Conservation (phyloP, 1,140 invertebrate species). For the Armadillidium nasatum region DNA sequence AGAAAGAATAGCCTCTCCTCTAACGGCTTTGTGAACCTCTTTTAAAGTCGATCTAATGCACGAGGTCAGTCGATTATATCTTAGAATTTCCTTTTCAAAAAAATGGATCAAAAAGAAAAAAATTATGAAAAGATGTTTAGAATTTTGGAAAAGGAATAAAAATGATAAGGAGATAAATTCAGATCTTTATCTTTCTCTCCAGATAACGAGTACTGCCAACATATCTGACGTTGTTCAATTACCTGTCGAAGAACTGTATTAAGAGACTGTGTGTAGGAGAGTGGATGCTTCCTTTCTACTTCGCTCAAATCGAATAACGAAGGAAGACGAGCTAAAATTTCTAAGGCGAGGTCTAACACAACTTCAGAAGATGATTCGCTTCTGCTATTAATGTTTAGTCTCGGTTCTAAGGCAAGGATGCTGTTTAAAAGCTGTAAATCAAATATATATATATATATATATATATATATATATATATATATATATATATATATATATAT, state of each 20-base stretch:
- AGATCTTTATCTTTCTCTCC: too few species aligned
- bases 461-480: too few species aligned
- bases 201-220: too few species aligned
- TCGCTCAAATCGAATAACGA: constrained; percentile 61
- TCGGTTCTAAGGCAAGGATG: constrained; percentile 68
- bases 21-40: constrained; percentile 54
- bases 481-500: too few species aligned
- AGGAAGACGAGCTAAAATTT: constrained; percentile 68
- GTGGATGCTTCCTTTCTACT: constrained; percentile 59
- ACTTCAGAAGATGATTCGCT: constrained; percentile 61
- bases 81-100: constrained; percentile 50
- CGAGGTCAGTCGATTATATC: constrained; percentile 53
- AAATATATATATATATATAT: too few species aligned
- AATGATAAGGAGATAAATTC: background rate
- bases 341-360: constrained; percentile 63
- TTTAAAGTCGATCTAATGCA: constrained; percentile 50
- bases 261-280: constrained; percentile 55
- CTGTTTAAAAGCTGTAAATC: constrained; percentile 64
- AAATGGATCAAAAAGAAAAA: background rate
- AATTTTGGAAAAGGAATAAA: too few species aligned
- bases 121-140: too few species aligned
- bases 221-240: too few species aligned
- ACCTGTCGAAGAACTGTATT: constrained; percentile 56
- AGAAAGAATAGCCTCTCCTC: constrained; percentile 57
- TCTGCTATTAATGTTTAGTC: constrained; percentile 53